phyloP scores from a whole-genome alignment of 2,113 vertebrate genomes.

The Bujurquina vittata region DNA sequence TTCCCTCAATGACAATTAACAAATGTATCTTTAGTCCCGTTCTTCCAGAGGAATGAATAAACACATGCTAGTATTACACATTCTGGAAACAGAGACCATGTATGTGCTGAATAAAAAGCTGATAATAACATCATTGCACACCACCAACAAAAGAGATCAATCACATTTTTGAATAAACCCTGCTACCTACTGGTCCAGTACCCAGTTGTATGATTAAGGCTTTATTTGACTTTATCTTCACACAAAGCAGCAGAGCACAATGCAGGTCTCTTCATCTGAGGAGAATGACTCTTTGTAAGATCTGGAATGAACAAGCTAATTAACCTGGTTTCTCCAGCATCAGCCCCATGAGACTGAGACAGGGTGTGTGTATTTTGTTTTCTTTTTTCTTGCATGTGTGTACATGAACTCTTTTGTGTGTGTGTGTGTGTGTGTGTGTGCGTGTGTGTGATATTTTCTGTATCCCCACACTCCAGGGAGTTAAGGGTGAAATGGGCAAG shows the following conservation, averaged over 20 bases:
- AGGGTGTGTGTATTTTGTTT: constrained; percentile 42
- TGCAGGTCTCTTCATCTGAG: constrained; percentile 64
- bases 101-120: constrained; percentile 24
- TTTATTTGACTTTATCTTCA: constrained; percentile 65
- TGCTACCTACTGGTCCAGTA: constrained; percentile 53
- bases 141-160: constrained; percentile 59
- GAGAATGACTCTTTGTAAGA: constrained; percentile 71
- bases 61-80: not conserved
- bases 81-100: not conserved
- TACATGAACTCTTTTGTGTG: not conserved
- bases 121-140: constrained; percentile 50
- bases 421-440: not conserved
- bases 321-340: constrained; percentile 86
- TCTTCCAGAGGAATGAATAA: not conserved
- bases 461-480: constrained; percentile 53
- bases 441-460: constrained; percentile 19
- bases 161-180: constrained; percentile 60
- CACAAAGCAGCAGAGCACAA: constrained; percentile 68
- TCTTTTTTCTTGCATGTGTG: not conserved
- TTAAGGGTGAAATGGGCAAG: constrained; percentile 65
- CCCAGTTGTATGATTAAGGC: constrained; percentile 58
- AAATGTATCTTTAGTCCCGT: constrained; percentile 15
- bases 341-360: constrained; percentile 79
- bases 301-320: constrained; percentile 84
- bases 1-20: constrained; percentile 13